Conservation (phyloP, 2,797 vertebrate species). For the Pseudochromis fuscus region DNA sequence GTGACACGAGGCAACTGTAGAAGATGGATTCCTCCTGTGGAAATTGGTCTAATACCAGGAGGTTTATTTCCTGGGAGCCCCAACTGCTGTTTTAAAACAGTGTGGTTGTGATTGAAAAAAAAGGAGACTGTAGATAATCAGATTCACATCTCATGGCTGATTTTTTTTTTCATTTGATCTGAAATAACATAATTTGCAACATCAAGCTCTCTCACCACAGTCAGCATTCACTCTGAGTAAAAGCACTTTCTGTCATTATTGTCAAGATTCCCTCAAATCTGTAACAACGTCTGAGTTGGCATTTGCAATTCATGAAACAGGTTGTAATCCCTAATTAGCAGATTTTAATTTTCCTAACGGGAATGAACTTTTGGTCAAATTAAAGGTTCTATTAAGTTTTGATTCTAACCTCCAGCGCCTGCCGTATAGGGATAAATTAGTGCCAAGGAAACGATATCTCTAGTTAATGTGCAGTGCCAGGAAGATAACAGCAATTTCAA, state of each 20-base stretch:
- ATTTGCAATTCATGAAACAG: constrained; percentile 66
- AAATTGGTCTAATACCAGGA: constrained; percentile 75
- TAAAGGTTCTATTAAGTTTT: constrained; percentile 69
- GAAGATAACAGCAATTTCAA: constrained; percentile 74
- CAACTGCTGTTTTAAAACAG: constrained; percentile 60
- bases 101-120: constrained; percentile 45
- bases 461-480: constrained; percentile 70
- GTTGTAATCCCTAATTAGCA: constrained; percentile 72
- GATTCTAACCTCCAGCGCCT: constrained; percentile 62
- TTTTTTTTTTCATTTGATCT: constrained; percentile 54
- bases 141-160: constrained; percentile 55
- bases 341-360: constrained; percentile 69
- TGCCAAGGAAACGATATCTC: constrained; percentile 72
- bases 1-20: constrained; percentile 59
- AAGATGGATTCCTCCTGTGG: constrained; percentile 77
- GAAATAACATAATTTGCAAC: constrained; percentile 49
- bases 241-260: constrained; percentile 24
- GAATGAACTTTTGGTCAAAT: constrained; percentile 77
- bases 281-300: constrained; percentile 44
- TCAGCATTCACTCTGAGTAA: constrained; percentile 32
- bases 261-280: constrained; percentile 29
- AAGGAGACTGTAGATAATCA: constrained; percentile 63
- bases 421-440: constrained; percentile 59
- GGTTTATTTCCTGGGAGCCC: constrained; percentile 63
- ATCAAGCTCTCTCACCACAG: constrained; percentile 34